These are phyloP conservation scores for Solea solea DNA, from an alignment of 2,113 vertebrate genomes.

Conservation along the genomic window DNA sequence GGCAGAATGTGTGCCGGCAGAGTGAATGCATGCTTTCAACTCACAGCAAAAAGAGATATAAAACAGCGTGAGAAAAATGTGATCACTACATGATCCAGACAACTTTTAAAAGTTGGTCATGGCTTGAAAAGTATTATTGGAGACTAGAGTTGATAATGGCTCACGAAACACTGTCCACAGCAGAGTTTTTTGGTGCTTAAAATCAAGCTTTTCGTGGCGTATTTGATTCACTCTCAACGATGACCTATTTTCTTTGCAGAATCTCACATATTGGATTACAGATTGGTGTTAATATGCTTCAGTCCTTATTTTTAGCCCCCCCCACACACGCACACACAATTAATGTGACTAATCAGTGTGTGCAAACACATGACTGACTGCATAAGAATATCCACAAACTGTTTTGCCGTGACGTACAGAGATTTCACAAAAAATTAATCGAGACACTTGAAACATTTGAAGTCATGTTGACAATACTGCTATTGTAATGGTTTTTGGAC, in stretches of 20 bases:
- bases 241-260: conserved; percentile 63
- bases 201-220: conserved; percentile 41
- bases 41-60: not conserved
- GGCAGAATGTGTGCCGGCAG: not conserved
- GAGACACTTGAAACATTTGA: conserved; percentile 64
- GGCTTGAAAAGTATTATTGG: conserved; percentile 44
- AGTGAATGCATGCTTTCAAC: conserved; percentile 1
- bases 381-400: conserved; percentile 60
- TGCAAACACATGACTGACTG: conserved; percentile 34
- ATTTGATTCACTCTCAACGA: conserved; percentile 44
- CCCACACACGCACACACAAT: conserved; percentile 39
- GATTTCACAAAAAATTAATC: conserved; percentile 28
- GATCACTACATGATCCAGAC: conserved; percentile 30
- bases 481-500: conserved; percentile 64
- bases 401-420: conserved; percentile 52
- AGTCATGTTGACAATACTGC: conserved; percentile 65
- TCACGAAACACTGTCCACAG: conserved; percentile 36
- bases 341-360: conserved; percentile 11
- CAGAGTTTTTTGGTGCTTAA: conserved; percentile 31
- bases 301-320: conserved; percentile 54
- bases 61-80: conserved; percentile 23
- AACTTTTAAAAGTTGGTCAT: conserved; percentile 36
- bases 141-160: conserved; percentile 41
- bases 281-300: conserved; percentile 65
- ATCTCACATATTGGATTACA: conserved; percentile 62